Evolutionary conservation across 2,797 vertebrate genomes (phyloP).

Genomic region (Hydrophis major): DNA sequence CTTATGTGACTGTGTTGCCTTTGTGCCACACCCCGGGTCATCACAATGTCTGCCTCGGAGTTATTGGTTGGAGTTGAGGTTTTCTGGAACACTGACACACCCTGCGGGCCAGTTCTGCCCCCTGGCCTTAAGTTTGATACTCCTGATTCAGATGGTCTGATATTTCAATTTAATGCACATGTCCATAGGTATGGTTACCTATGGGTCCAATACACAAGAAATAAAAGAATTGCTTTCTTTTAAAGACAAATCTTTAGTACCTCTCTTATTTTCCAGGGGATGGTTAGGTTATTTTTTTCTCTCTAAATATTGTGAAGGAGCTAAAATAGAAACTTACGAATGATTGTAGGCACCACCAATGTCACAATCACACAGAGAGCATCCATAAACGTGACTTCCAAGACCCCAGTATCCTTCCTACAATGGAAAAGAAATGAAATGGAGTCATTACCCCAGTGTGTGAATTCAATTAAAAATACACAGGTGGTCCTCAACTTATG

Average conservation of each 20-base stretch:
- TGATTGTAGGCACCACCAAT: constrained; percentile 78
- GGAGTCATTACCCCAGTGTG: not conserved
- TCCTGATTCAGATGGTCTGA: not conserved
- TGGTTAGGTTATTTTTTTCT: not conserved
- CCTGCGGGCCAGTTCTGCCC: too few relatives aligned
- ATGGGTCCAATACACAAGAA: not conserved
- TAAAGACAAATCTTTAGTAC: not conserved
- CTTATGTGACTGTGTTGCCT: too few relatives aligned
- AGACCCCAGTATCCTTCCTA: constrained; percentile 87
- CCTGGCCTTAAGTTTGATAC: too few relatives aligned
- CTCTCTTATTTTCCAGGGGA: not conserved
- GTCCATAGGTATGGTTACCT: constrained; percentile 8
- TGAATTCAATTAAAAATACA: not conserved
- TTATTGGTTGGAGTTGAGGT: too few relatives aligned
- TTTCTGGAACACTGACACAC: too few relatives aligned
- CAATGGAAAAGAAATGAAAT: constrained; percentile 2
- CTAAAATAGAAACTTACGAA: constrained; percentile 40
- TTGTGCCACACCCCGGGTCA: too few relatives aligned
- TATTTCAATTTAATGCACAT: not conserved
- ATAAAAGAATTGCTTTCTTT: not conserved
- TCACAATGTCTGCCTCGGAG: too few relatives aligned
- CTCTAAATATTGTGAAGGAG: not conserved
- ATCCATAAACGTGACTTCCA: constrained; percentile 74
- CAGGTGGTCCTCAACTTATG: not conserved
- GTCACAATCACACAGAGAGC: constrained; percentile 84